phyloP scores from a whole-genome alignment of 2,113 vertebrate species.

The Hyaena hyaena region DNA sequence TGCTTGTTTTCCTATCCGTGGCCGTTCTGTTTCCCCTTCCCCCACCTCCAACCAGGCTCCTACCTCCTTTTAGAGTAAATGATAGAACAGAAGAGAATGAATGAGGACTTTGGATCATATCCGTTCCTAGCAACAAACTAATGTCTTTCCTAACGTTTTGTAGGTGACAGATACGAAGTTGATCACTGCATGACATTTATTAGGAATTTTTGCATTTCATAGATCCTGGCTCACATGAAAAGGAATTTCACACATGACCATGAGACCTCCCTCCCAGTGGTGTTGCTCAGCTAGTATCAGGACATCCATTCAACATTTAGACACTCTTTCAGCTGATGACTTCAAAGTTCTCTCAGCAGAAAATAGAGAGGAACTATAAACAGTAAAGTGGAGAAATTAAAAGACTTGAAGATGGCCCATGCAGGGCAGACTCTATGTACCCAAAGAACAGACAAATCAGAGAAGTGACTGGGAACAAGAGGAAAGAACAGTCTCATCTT shows the following conservation, averaged over 20 bases:
- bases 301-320: neutral
- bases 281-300: neutral
- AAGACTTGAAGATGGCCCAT: neutral
- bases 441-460: neutral
- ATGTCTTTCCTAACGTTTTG: neutral
- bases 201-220: neutral
- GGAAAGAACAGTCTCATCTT: neutral
- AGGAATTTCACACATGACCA: neutral
- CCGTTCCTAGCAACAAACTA: neutral
- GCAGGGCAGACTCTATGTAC: neutral
- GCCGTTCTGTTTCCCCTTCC: neutral
- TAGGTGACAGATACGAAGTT: neutral
- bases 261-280: neutral
- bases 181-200: neutral
- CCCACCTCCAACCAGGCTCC: neutral
- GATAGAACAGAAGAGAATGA: neutral
- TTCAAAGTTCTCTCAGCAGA: neutral
- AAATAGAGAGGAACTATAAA: neutral
- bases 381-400: neutral
- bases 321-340: neutral
- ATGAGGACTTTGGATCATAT: neutral
- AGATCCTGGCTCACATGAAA: neutral
- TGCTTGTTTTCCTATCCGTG: neutral
- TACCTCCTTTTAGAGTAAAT: neutral
- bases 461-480: neutral